Conservation (phyloP, 2,113 vertebrate genomes). For the Sula dactylatra region DNA sequence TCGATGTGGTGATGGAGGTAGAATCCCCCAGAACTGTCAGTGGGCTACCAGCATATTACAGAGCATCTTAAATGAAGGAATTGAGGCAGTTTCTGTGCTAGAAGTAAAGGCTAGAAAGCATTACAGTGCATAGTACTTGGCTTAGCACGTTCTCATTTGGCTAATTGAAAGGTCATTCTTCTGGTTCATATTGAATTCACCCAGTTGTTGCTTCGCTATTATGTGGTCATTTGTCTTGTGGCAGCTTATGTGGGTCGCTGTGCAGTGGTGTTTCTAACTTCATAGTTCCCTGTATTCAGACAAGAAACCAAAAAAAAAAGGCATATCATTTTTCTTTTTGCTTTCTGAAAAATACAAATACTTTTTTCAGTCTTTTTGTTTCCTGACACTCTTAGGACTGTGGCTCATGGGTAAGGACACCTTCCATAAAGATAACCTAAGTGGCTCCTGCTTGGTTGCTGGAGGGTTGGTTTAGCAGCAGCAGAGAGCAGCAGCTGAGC, state of each 20-base stretch:
- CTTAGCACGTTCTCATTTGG: not conserved
- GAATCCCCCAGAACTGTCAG: not conserved
- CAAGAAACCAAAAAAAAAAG: not conserved
- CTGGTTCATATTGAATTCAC: not conserved
- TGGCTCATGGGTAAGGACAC: not conserved
- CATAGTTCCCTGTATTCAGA: not conserved
- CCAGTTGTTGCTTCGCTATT: not conserved
- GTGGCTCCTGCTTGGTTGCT: not conserved
- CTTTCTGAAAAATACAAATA: not conserved
- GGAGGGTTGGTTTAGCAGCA: not conserved
- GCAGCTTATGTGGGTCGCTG: not conserved
- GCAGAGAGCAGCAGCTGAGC: not conserved
- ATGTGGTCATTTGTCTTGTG: not conserved
- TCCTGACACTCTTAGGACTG: too few relatives aligned
- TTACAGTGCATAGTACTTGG: not conserved
- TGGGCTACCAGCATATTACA: not conserved
- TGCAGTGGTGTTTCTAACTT: not conserved
- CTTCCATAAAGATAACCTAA: not conserved
- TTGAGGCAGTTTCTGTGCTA: not conserved
- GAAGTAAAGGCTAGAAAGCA: not conserved
- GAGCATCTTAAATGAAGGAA: not conserved
- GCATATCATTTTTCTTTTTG: not conserved
- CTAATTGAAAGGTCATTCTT: not conserved
- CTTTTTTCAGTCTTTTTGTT: not conserved
- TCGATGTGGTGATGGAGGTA: fast-evolving